Base-by-base conservation (phyloP, 2,797 vertebrate genomes). In the Miichthys miiuy region DNA sequence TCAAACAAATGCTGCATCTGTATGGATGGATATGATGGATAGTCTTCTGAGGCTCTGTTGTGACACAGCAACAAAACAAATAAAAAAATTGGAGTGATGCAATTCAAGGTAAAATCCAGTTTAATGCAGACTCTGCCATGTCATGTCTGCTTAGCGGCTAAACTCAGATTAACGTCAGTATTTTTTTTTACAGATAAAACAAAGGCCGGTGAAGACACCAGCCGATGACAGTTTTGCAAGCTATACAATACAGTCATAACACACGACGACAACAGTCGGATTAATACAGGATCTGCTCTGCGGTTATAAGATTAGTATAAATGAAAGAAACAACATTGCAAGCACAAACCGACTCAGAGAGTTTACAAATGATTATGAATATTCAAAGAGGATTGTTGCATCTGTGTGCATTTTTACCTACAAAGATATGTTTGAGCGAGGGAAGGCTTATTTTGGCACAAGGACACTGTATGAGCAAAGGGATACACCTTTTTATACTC, bases 31-130 rank as follows among this genome's bases (percentile, higher is more conserved):
- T 57, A 8, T 79, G 68, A 81, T 75, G 34, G 64, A 67, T 69
- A 21, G 82, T 80, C 73, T 64, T 76, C 17, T 42, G 46, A 63
- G 62, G 47, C 62, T 81, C 72, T 87, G 66, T 84, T 82, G 76
- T 73, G 84, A 80, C 75, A 64, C 56, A n/a, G 46, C 64, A 51
- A 17, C 52, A 70, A 25, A 38, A 41, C 10, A 23, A 6, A 12
- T 12, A n/a, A 25, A 47, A 30, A 30, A 42, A 48, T 50, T 25
- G 55, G 46, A 44, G 23, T 70, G 71, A 74, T 64, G 67, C 8
- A 68, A 66, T 77, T 80, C 52, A 74, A 79, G 68, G 68, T 68
- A 46, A 77, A 79, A 72, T 25, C 42, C 51, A 20, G 38, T 21
- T 27, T 21, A 20, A 54, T 8, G 12, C 48, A 3, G 44, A 47